These are phyloP conservation scores for Epinephelus cyanopodus DNA, from an alignment of 2,113 vertebrate genomes.

Conservation along the genomic window DNA sequence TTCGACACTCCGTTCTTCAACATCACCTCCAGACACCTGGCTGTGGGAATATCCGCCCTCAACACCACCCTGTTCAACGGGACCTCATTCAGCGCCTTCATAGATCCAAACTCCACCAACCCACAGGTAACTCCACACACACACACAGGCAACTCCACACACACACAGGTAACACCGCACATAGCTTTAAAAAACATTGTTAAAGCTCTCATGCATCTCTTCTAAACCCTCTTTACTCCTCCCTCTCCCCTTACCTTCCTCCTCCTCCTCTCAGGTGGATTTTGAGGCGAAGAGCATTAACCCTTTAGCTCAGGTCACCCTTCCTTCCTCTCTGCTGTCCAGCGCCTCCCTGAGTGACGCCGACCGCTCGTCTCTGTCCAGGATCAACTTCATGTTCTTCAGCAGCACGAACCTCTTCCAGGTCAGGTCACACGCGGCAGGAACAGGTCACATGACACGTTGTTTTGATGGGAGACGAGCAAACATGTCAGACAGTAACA, in stretches of 20 bases:
- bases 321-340: conserved; percentile 89
- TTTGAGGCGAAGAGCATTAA: conserved; percentile 85
- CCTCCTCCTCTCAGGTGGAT: conserved; percentile 83
- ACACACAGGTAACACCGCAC: too few species aligned
- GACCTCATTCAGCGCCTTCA: conserved; percentile 90
- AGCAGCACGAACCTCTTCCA: conserved; percentile 93
- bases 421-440: neutral
- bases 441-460: neutral
- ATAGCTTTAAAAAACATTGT: too few species aligned
- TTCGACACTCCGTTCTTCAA: conserved; percentile 87
- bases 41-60: conserved; percentile 89
- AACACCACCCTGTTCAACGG: conserved; percentile 85
- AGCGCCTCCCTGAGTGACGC: conserved; percentile 83
- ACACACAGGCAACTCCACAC: neutral
- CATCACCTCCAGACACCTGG: conserved; percentile 90
- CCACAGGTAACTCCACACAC: conserved; percentile 87
- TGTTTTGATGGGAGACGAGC: too few species aligned
- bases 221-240: too few species aligned
- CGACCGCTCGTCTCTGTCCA: conserved; percentile 82
- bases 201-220: too few species aligned
- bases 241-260: neutral
- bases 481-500: neutral
- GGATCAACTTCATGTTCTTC: conserved; percentile 97
- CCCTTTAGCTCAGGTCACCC: conserved; percentile 88
- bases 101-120: conserved; percentile 84